These are phyloP conservation scores for Pogonocichla stellata DNA, from an alignment of 2,113 vertebrate species.

Conservation along the genomic window DNA sequence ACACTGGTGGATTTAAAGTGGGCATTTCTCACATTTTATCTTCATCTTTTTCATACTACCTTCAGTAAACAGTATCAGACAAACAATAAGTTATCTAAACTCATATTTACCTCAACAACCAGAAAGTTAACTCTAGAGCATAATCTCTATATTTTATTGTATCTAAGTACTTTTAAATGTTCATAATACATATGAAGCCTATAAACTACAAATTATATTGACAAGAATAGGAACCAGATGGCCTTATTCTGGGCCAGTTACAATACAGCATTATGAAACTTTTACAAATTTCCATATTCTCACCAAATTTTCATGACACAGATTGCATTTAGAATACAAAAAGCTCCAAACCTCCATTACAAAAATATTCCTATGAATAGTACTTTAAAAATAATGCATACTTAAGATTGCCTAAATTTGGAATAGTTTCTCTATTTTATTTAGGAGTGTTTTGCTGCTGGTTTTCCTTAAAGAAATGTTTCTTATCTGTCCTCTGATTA, in stretches of 20 bases:
- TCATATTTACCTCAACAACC: background rate
- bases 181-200: background rate
- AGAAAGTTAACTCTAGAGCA: background rate
- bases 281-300: background rate
- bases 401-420: background rate
- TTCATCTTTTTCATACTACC: background rate
- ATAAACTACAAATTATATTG: background rate
- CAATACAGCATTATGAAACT: background rate
- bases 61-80: background rate
- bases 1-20: background rate
- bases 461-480: background rate
- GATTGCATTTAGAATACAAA: background rate
- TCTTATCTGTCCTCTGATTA: background rate
- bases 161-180: background rate
- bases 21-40: rapidly evolving
- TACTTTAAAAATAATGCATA: background rate
- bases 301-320: background rate
- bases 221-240: background rate
- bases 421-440: background rate
- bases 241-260: background rate
- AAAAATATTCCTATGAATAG: background rate
- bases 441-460: background rate
- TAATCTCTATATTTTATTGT: background rate
- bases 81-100: background rate
- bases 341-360: background rate